Evolutionary conservation across 2,888 invertebrate genomes (phyloP).

Genomic region (Phrixothrix hirtus): DNA sequence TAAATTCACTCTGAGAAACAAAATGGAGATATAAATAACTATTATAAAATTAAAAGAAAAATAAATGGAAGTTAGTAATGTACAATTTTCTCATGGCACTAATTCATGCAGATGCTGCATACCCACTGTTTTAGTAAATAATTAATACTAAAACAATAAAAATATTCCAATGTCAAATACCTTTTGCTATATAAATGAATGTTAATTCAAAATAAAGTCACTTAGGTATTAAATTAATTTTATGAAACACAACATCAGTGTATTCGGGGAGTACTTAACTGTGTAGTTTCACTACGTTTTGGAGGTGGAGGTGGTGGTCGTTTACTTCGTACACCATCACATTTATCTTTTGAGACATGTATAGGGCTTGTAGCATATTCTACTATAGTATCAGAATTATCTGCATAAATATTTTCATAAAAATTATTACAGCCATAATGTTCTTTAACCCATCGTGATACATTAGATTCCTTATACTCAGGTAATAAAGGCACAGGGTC

Average conservation of each 20-base stretch:
- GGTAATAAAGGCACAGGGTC: constrained; percentile 75
- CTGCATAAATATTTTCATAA: constrained; percentile 75
- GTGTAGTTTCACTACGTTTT: constrained; percentile 86
- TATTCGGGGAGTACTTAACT: constrained; percentile 61
- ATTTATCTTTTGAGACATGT: constrained; percentile 39
- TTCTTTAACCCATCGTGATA: constrained; percentile 88
- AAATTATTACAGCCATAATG: constrained; percentile 77
- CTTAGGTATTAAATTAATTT: no score
- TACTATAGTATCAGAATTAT: constrained; percentile 54
- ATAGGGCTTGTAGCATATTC: constrained; percentile 57
- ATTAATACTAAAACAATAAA: constrained; percentile 8
- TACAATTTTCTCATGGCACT: constrained; percentile 3
- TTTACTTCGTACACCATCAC: constrained; percentile 53
- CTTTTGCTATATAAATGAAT: no score
- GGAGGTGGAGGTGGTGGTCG: constrained; percentile 90
- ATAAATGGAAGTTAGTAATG: background rate
- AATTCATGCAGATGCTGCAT: constrained; percentile 13
- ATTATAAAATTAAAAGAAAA: background rate
- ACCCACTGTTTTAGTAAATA: constrained; percentile 13
- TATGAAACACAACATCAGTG: constrained; percentile 35
- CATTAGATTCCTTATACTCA: constrained; percentile 80
- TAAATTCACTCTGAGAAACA: no score
- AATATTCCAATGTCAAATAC: constrained; percentile 1
- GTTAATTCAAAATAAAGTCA: no score
- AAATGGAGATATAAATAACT: background rate